Evolutionary conservation across 2,113 vertebrate species (phyloP).

Genomic region (Trachemys scripta): DNA sequence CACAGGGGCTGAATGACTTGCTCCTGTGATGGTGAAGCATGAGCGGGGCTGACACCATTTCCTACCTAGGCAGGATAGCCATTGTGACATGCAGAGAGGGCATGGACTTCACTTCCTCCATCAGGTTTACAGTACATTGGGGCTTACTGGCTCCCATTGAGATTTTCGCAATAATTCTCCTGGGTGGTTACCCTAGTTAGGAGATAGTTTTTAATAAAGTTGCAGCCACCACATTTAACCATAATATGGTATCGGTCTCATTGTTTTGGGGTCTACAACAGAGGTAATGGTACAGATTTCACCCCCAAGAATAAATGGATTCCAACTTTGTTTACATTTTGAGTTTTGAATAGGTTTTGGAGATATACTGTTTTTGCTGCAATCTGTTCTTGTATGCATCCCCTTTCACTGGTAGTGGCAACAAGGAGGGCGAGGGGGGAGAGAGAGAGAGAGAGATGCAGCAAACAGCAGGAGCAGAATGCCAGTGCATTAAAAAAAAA

Average conservation of each 20-base stretch:
- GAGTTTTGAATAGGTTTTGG: background rate
- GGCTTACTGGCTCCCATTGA: background rate
- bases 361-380: background rate
- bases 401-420: background rate
- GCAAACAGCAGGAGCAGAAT: background rate
- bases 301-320: background rate
- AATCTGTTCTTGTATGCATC: background rate
- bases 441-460: background rate
- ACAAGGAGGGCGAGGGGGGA: background rate
- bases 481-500: accelerated
- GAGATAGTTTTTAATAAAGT: background rate
- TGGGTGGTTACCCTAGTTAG: accelerated
- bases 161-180: accelerated
- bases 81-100: background rate
- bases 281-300: background rate
- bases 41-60: background rate
- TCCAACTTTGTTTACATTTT: background rate
- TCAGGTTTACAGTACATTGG: background rate
- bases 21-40: background rate
- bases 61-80: background rate
- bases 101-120: background rate
- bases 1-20: background rate
- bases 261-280: background rate
- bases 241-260: background rate
- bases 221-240: background rate